phyloP scores from a whole-genome alignment of 2,888 invertebrate species.

The Protodeltote pygarga region DNA sequence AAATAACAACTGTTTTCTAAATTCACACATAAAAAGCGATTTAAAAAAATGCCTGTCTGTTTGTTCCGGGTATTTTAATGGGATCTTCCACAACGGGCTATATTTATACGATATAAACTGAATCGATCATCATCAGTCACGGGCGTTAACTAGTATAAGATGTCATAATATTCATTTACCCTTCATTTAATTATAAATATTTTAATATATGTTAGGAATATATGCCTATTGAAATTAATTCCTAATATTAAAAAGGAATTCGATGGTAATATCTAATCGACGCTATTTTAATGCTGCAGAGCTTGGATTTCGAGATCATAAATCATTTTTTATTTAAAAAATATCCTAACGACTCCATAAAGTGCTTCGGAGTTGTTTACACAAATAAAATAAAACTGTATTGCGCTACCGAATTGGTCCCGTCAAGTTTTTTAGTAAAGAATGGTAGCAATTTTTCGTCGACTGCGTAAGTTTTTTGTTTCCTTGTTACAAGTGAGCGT shows the following conservation, averaged over 20 bases:
- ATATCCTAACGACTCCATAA: slow-evolving; percentile 69
- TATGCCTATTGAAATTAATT: neutral
- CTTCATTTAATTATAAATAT: too few species aligned
- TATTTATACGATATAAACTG: too few species aligned
- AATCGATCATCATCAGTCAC: too few species aligned
- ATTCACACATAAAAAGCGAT: too few species aligned
- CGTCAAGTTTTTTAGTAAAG: slow-evolving; percentile 69
- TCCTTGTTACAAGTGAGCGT: slow-evolving; percentile 31
- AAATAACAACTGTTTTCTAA: too few species aligned
- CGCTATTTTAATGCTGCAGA: slow-evolving; percentile 28
- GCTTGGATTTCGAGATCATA: slow-evolving; percentile 59
- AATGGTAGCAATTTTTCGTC: slow-evolving; percentile 59
- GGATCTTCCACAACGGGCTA: too few species aligned
- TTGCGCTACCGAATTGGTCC: slow-evolving; percentile 74
- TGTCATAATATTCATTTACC: too few species aligned
- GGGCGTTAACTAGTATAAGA: too few species aligned
- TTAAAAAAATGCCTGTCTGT: too few species aligned
- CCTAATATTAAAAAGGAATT: slow-evolving; percentile 5
- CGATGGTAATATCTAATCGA: slow-evolving; percentile 20
- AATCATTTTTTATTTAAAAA: slow-evolving; percentile 67
- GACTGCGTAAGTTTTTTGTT: slow-evolving; percentile 52
- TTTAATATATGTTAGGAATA: neutral
- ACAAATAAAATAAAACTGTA: slow-evolving; percentile 73
- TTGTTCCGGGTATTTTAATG: too few species aligned
- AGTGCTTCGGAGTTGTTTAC: slow-evolving; percentile 63